These are phyloP conservation scores for Drosophila tropicalis DNA, from an alignment of 1,140 invertebrate genomes.

Conservation along the genomic window DNA sequence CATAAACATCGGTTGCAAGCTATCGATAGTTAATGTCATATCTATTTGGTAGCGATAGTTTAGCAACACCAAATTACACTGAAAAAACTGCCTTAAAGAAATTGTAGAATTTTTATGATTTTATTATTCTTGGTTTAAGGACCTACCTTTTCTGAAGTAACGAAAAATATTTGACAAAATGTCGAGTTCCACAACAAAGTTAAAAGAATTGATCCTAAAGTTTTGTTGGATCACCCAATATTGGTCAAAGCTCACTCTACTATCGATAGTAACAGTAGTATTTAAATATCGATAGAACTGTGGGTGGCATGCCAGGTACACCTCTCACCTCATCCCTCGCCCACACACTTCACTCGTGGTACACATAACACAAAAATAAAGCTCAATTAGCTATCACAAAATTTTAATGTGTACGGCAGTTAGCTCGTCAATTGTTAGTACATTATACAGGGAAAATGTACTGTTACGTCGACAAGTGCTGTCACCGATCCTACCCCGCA, in stretches of 20 bases:
- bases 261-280: no score
- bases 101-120: no score
- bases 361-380: constrained; percentile 63
- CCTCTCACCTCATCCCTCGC: constrained; percentile 36
- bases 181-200: no score
- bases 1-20: neutral
- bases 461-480: constrained; percentile 32
- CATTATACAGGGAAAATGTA: constrained; percentile 59
- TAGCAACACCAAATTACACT: no score
- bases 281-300: neutral
- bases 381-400: constrained; percentile 56
- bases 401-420: constrained; percentile 74
- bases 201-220: no score
- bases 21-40: neutral
- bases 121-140: no score
- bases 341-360: constrained; percentile 37
- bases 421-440: constrained; percentile 41
- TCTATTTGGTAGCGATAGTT: no score
- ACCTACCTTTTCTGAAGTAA: no score
- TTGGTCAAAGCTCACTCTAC: neutral
- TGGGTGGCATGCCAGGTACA: constrained; percentile 2
- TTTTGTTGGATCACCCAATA: neutral
- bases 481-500: neutral
- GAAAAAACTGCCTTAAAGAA: no score
- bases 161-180: no score